Conservation (phyloP, 2,888 invertebrate species). For the Galerucella pusilla region DNA sequence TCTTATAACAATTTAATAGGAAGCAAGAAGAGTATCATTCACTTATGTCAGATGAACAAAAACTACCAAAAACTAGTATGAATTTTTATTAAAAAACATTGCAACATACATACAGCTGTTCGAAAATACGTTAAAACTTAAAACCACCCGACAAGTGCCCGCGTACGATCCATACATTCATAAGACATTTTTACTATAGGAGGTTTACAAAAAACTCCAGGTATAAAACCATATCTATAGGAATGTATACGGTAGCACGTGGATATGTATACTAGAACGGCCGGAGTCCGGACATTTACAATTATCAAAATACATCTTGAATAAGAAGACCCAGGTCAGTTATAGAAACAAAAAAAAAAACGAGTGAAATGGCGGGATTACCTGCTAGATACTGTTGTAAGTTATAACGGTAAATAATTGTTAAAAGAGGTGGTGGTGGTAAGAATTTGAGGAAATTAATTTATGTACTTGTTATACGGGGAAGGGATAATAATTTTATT, state of each 20-base stretch:
- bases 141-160: conserved; percentile 17
- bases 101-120: not conserved
- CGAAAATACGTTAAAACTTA: not conserved
- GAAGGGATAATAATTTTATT: not conserved
- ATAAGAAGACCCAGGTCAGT: conserved; percentile 40
- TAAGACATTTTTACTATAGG: conserved; percentile 38
- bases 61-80: too few relatives aligned
- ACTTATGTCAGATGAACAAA: too few relatives aligned
- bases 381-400: conserved; percentile 9
- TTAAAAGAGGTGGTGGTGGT: not conserved
- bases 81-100: too few relatives aligned
- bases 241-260: conserved; percentile 43
- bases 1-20: too few relatives aligned
- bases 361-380: conserved; percentile 26
- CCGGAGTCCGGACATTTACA: conserved; percentile 34
- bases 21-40: too few relatives aligned
- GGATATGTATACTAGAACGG: conserved; percentile 38
- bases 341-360: conserved; percentile 31
- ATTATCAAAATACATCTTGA: conserved; percentile 41
- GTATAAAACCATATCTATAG: conserved; percentile 33
- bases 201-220: conserved; percentile 37
- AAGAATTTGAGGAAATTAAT: not conserved
- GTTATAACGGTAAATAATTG: conserved; percentile 22
- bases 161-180: conserved; percentile 26
- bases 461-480: not conserved